phyloP scores from a whole-genome alignment of 2,797 vertebrate species.

The Trachurus trachurus region DNA sequence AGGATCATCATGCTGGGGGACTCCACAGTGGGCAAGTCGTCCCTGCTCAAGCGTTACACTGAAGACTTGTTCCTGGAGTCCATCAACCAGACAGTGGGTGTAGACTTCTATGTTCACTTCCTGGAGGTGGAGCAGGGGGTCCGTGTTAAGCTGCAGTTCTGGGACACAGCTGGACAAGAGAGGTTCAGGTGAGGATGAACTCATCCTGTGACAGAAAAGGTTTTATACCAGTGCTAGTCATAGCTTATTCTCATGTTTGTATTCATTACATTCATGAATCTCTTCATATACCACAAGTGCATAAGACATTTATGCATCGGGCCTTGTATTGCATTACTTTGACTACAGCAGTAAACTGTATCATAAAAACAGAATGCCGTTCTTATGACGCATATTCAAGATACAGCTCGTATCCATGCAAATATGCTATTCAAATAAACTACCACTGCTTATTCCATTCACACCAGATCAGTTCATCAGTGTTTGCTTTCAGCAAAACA shows the following conservation, averaged over 20 bases:
- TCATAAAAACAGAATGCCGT: neutral
- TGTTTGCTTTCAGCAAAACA: slow-evolving; percentile 40
- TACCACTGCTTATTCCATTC: slow-evolving; percentile 14
- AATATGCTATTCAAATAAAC: slow-evolving; percentile 43
- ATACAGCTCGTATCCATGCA: slow-evolving; percentile 26
- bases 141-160: slow-evolving; percentile 91
- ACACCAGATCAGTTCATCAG: slow-evolving; percentile 36
- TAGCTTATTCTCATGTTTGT: neutral
- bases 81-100: slow-evolving; percentile 89
- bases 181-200: slow-evolving; percentile 87
- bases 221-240: neutral
- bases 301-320: neutral
- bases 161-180: slow-evolving; percentile 93
- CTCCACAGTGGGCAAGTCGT: slow-evolving; percentile 92
- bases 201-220: neutral
- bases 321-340: neutral
- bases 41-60: slow-evolving; percentile 88
- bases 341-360: neutral
- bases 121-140: slow-evolving; percentile 89
- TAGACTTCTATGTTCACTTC: slow-evolving; percentile 91
- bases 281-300: neutral
- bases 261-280: neutral
- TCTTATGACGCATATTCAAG: neutral
- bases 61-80: slow-evolving; percentile 88
- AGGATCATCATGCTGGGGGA: slow-evolving; percentile 92